Percentiles rank a stretch among this genome's conserved stretches.
phyloP scores from a whole-genome alignment of 2,797 vertebrate genomes.

The Hirundo rustica region DNA sequence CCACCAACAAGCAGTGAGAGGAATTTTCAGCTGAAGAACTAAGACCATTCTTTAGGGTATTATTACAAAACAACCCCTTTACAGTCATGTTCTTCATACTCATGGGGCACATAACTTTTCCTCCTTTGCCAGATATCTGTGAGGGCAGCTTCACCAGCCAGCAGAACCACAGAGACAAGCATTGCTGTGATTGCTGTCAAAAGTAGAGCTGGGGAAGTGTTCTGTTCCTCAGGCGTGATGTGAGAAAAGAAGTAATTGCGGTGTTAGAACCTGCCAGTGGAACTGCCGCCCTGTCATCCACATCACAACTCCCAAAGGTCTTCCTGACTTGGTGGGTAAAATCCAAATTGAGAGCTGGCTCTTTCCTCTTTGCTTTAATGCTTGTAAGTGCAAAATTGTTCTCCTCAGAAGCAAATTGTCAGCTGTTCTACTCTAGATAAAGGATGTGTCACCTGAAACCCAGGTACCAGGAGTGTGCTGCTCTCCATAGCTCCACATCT shows the following conservation, averaged over 20 bases:
- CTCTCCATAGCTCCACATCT: neutral
- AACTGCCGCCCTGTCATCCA: neutral
- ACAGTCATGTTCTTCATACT: rapidly evolving
- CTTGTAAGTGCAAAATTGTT: neutral
- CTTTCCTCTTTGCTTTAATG: neutral
- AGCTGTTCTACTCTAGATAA: neutral
- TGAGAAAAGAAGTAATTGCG: neutral
- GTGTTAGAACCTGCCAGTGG: neutral
- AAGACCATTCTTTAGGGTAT: neutral
- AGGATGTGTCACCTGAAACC: neutral
- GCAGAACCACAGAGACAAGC: neutral
- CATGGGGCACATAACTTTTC: rapidly evolving
- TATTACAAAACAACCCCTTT: neutral
- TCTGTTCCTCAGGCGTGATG: neutral
- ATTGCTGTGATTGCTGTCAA: neutral
- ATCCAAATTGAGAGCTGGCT: neutral
- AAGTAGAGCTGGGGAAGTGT: neutral
- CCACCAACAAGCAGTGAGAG: neutral
- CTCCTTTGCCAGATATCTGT: neutral
- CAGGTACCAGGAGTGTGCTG: neutral
- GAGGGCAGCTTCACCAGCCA: neutral
- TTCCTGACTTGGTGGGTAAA: neutral
- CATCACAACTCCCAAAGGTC: neutral
- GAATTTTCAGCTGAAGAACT: neutral
- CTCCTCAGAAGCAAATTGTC: neutral